Conservation (phyloP, 2,888 invertebrate species). For the Galerucella nymphaeae region DNA sequence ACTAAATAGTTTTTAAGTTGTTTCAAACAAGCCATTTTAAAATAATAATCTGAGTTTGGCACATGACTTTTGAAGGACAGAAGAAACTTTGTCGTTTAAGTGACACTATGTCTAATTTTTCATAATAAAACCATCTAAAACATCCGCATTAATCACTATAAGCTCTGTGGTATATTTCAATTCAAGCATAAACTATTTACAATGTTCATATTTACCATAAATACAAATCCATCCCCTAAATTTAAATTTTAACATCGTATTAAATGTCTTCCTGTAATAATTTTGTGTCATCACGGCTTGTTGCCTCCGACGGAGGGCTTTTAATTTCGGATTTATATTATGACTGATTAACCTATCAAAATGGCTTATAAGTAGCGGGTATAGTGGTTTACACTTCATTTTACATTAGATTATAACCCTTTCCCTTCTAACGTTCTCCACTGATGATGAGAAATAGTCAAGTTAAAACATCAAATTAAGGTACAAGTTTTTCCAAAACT, state of each 20-base stretch:
- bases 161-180: not conserved
- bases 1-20: too few relatives aligned
- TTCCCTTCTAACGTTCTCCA: constrained; percentile 23
- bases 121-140: too few relatives aligned
- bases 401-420: constrained; percentile 51
- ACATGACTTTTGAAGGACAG: too few relatives aligned
- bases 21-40: too few relatives aligned
- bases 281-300: constrained; percentile 50
- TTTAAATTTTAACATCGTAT: constrained; percentile 31
- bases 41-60: too few relatives aligned
- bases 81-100: too few relatives aligned
- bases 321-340: constrained; percentile 52
- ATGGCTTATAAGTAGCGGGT: constrained; percentile 42
- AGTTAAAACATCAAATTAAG: not conserved
- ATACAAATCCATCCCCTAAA: constrained; percentile 25
- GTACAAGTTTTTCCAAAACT: too few relatives aligned
- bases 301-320: constrained; percentile 51
- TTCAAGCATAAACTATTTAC: not conserved
- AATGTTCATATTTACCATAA: constrained; percentile 2
- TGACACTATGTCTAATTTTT: too few relatives aligned
- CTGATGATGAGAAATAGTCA: not conserved
- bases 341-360: constrained; percentile 54
- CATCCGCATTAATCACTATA: not conserved
- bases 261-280: constrained; percentile 48
- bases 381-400: constrained; percentile 49